Evolutionary conservation across 2,888 invertebrate species (phyloP), one percentile per base, ranked within the genome.

Genomic region (Tortrix viridana): DNA sequence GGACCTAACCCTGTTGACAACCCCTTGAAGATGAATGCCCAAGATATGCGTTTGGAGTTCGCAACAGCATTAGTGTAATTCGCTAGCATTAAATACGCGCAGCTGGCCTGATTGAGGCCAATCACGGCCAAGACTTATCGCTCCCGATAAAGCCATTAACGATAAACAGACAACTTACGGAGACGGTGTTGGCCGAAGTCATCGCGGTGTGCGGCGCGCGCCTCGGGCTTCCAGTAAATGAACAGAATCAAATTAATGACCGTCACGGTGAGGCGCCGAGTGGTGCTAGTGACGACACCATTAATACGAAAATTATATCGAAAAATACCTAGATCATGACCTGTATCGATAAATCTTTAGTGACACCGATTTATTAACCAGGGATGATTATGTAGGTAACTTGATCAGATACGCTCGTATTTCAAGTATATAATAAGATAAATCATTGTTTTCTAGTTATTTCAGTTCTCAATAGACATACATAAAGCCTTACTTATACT

Each of bases 101-200:
- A 47, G 26, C 14, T 46, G 44, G 16, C 18, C 9, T 7, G 0
- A 7, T 20, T 20, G 16, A 44, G 12, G 32, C 50, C 32, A 50
- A 26, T 20, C 41, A 41, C 32, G 4, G 12, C 20, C 19, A 19
- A 6, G 5, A 22, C 26, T 26, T 16, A 19, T 38, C n/a, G 12
- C 48, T 50, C 14, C 22, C 22, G 46, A 46, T 50, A 47, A 60
- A 60, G 37, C 18, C 4, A 44, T 22, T 44, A 20, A 6, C 44
- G 43, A 62, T 62, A 16, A 50, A 54, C 37, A 56, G 16, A 26
- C 4, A 16, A 37, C 18, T 65, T 52, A 69, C 69, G 56, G 68
- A 68, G 19, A 69, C 62, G 57, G 65, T 64, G 54, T 67, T 50
- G 19, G 67, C 50, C 7, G 67, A 58, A 59, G 66, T 56, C 49